Evolutionary conservation across 2,888 invertebrate genomes (phyloP).

Genomic region (Pristionchus exspectatus): DNA sequence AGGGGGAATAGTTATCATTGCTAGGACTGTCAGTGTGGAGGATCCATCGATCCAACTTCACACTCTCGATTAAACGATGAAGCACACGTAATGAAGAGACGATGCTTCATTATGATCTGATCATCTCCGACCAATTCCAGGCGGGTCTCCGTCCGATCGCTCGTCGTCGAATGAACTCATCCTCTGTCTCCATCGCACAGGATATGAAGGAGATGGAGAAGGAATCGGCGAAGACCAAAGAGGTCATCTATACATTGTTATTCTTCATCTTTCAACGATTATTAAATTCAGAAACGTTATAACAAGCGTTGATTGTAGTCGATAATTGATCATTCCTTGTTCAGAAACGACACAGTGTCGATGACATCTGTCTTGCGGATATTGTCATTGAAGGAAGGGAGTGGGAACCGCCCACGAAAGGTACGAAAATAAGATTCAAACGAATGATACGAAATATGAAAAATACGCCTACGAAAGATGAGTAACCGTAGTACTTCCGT

Average conservation of each 20-base stretch:
- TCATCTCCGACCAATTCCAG: not conserved
- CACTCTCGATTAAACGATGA: no score
- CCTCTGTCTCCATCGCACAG: slow-evolving; percentile 30
- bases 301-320: no score
- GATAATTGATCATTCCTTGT: not conserved
- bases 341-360: not conserved
- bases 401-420: slow-evolving; percentile 28
- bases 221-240: not conserved
- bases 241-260: not conserved
- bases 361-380: not conserved
- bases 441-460: no score
- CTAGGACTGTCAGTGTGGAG: no score
- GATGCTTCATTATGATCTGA: not conserved
- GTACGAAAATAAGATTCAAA: not conserved
- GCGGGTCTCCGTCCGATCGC: not conserved
- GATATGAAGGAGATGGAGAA: slow-evolving; percentile 47
- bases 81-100: not conserved
- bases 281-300: not conserved
- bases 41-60: no score
- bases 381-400: slow-evolving; percentile 13
- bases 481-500: no score
- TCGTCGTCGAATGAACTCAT: slow-evolving; percentile 5
- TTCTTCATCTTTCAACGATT: not conserved
- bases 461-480: no score
- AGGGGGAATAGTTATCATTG: no score